Evolutionary conservation across 2,797 vertebrate genomes (phyloP), one percentile per base, ranked within the genome.

Genomic region (Gastrophryne carolinensis): DNA sequence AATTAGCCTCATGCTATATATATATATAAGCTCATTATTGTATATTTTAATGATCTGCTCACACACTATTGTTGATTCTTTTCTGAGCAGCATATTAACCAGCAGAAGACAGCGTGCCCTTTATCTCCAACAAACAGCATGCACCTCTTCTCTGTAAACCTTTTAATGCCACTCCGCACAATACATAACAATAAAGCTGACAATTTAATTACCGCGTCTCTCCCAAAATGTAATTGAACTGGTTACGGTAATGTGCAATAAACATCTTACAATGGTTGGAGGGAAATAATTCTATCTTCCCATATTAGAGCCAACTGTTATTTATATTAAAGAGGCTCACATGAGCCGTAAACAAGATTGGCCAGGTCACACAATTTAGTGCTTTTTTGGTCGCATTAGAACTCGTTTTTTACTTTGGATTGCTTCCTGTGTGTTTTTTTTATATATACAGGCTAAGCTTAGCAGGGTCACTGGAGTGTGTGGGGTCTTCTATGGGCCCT

Each of bases 151-250:
- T 32, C 39, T 17, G 62, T 21, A 64, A 47, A 49, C 39, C 10
- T 30, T 64, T 32, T n/a, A 21, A 32, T 44, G 39, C n/a, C 1
- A n/a, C 39, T 44, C 39, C 41, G 4, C 41, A n/a, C 49, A 49
- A 64, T 47, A 49, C 41, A 64, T 64, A 47, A 64, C 27, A 64
- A 49, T 64, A 64, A 64, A 64, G 8, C 41, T 49, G 62, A 32
- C 62, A 64, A 19, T 27, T 30, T 64, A 64, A 64, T 64, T 49
- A 49, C 41, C 2, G n/a, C 19, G 29, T 63, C 39, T 63, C 37
- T 27, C 44, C 39, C 61, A 29, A 47, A 44, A 29, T 4, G 39
- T 44, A 63, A 63, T 63, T 63, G 37, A 29, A 63, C 62, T 49
- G 41, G 39, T 47, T 49, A 47, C 62, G 2, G 62, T 49, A 47